Evolutionary conservation across 2,797 vertebrate genomes (phyloP).

Genomic region (Fistularia commersonii): DNA sequence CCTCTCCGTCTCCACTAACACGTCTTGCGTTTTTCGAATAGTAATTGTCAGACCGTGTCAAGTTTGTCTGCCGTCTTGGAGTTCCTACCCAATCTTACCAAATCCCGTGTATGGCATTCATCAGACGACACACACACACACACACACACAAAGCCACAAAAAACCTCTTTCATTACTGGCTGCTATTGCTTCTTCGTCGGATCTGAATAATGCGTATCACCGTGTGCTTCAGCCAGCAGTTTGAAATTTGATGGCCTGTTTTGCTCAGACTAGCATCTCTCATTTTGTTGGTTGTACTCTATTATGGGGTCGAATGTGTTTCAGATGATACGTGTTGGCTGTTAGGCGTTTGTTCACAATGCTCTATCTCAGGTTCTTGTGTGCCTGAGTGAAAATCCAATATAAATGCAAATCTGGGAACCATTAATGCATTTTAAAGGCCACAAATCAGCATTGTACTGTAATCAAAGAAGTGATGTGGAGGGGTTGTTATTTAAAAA

Average conservation of each 20-base stretch:
- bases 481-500: slow-evolving; percentile 69
- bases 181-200: slow-evolving; percentile 27
- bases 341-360: slow-evolving; percentile 69
- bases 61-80: slow-evolving; percentile 32
- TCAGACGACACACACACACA: slow-evolving; percentile 10
- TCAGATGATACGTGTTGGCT: slow-evolving; percentile 64
- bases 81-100: slow-evolving; percentile 3
- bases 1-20: slow-evolving; percentile 27
- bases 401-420: slow-evolving; percentile 81
- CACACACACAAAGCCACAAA: slow-evolving; percentile 12
- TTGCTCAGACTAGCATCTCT: slow-evolving; percentile 52
- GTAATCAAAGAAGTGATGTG: slow-evolving; percentile 72
- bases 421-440: slow-evolving; percentile 81
- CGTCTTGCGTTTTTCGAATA: slow-evolving; percentile 37
- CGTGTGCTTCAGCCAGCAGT: slow-evolving; percentile 5
- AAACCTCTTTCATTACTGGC: slow-evolving; percentile 34
- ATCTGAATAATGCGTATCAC: slow-evolving; percentile 48
- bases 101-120: slow-evolving; percentile 38
- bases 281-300: slow-evolving; percentile 55
- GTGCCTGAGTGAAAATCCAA: slow-evolving; percentile 73
- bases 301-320: slow-evolving; percentile 69
- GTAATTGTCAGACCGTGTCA: slow-evolving; percentile 24
- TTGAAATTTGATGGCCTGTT: slow-evolving; percentile 51
- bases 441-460: slow-evolving; percentile 69
- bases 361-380: slow-evolving; percentile 68